These are phyloP conservation scores for Myotis planiceps DNA, from an alignment of 2,797 vertebrate species.

Conservation along the genomic window DNA sequence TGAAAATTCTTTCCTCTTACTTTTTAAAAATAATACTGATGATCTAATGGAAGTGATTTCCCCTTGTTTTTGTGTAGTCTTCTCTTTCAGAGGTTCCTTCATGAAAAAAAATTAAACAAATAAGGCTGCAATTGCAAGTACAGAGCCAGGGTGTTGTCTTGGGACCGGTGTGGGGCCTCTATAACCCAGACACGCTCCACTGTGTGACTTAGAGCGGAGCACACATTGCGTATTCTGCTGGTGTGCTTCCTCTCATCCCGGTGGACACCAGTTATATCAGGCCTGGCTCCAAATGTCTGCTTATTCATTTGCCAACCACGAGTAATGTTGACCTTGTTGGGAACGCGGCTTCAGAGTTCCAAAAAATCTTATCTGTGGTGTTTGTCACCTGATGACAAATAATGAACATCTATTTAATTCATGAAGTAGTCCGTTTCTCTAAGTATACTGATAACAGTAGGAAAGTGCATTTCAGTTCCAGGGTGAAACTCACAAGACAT, in stretches of 20 bases:
- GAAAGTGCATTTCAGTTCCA: not conserved
- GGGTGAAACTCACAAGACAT: not conserved
- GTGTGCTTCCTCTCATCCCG: not conserved
- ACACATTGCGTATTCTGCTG: not conserved
- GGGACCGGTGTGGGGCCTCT: not conserved
- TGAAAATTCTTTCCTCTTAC: conserved; percentile 43
- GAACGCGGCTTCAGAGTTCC: not conserved
- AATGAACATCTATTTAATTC: not conserved
- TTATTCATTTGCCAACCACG: not conserved
- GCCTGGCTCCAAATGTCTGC: not conserved
- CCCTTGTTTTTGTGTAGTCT: conserved; percentile 94
- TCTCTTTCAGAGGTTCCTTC: not conserved
- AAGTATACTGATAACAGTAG: not conserved
- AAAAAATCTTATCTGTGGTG: not conserved
- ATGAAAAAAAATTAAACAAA: not conserved
- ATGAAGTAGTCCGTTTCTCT: not conserved
- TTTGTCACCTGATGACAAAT: not conserved
- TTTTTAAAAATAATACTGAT: conserved; percentile 89
- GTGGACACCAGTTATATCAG: not conserved
- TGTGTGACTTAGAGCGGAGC: not conserved
- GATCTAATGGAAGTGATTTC: conserved; percentile 90
- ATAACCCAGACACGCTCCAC: not conserved
- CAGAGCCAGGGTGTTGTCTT: not conserved
- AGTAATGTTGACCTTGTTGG: not conserved
- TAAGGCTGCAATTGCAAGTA: not conserved